Conservation (phyloP, 92 coral and sea anemone genomes). For the Muricea muricata region DNA sequence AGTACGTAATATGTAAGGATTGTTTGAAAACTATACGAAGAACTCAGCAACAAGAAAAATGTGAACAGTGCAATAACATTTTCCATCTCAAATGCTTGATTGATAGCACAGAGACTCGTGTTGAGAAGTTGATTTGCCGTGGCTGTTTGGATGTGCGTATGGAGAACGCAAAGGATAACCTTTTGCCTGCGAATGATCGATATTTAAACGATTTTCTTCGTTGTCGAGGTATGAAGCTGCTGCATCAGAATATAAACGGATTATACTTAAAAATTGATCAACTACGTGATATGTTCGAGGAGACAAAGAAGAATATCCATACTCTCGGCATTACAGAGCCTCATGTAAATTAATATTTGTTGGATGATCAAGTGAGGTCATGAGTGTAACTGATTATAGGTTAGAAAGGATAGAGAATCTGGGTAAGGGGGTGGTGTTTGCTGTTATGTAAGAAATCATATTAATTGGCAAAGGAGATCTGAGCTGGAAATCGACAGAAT, state of each 20-base stretch:
- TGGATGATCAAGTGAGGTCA: neutral
- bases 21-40: neutral
- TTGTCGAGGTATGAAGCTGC: neutral
- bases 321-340: constrained; percentile 14
- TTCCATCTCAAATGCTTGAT: neutral
- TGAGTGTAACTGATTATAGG: neutral
- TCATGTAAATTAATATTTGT: constrained; percentile 1
- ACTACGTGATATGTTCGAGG: constrained; percentile 19
- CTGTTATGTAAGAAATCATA: constrained; percentile 15
- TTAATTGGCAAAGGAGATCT: constrained; percentile 7
- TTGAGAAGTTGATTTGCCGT: neutral
- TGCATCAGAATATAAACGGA: constrained; percentile 16
- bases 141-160: neutral
- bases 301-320: neutral
- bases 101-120: neutral
- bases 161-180: neutral
- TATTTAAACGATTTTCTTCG: neutral
- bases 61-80: neutral
- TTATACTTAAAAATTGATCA: neutral
- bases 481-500: constrained; percentile 8
- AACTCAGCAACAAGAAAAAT: constrained; percentile 10
- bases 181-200: neutral
- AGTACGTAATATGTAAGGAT: neutral
- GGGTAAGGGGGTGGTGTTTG: constrained; percentile 3
- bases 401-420: constrained; percentile 21